phyloP scores from a whole-genome alignment of 2,888 invertebrate genomes.

The Megaustenia siamemsis region DNA sequence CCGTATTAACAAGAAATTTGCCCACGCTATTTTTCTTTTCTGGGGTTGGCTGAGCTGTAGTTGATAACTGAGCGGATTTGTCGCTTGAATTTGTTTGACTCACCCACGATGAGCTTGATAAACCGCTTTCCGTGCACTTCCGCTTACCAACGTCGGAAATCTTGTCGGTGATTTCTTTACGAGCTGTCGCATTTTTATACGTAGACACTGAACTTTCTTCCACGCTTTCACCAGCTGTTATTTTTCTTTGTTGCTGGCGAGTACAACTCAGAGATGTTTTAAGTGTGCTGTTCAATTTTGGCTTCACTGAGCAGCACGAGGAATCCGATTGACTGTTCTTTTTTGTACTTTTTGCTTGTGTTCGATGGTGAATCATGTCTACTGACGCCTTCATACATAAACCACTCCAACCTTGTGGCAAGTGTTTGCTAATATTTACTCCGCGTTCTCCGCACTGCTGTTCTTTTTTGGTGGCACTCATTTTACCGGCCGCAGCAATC shows the following conservation, averaged over 20 bases:
- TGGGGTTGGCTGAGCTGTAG: not conserved
- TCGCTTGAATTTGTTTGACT: not conserved
- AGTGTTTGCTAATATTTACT: not conserved
- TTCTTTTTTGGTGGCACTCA: not conserved
- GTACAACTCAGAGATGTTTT: not conserved
- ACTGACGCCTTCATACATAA: not conserved
- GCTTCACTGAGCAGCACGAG: not conserved
- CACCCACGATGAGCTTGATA: not conserved
- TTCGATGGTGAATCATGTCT: no score
- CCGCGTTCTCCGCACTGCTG: not conserved
- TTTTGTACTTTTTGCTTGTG: not conserved
- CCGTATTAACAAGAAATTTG: not conserved
- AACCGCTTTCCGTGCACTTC: not conserved
- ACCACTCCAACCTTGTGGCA: not conserved
- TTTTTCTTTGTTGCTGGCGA: not conserved
- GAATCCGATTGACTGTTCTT: not conserved
- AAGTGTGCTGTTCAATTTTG: not conserved
- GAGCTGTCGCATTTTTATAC: not conserved
- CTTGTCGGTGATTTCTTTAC: not conserved
- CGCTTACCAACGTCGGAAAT: not conserved
- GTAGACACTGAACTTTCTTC: not conserved
- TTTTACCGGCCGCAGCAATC: not conserved
- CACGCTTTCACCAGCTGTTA: no score
- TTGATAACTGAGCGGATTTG: not conserved
- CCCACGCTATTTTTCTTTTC: not conserved